Percentiles rank a stretch among this genome's conserved stretches.
These are phyloP conservation scores for Haplotaxodon microlepis DNA, from an alignment of 2,113 vertebrate species.

Conservation along the genomic window DNA sequence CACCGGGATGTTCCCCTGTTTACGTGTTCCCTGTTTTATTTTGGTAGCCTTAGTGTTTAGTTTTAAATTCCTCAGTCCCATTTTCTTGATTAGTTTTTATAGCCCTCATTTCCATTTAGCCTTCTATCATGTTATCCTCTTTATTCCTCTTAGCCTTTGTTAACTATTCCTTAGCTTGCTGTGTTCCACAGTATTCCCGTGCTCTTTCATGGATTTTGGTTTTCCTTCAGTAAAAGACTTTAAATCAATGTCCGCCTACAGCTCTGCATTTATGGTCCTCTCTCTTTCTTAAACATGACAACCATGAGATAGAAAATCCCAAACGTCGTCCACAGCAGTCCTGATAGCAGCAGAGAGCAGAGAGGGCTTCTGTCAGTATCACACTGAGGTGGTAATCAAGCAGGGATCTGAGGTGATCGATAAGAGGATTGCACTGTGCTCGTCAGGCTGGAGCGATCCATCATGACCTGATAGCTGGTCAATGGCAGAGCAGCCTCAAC, in stretches of 20 bases:
- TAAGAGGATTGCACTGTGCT: constrained; percentile 1
- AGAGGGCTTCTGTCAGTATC: constrained; percentile 5
- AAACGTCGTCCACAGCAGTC: background rate
- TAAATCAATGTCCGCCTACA: background rate
- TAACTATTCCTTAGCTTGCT: background rate
- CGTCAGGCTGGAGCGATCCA: constrained; percentile 18
- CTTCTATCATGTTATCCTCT: background rate
- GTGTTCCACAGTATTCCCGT: background rate
- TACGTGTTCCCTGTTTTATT: background rate
- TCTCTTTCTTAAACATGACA: background rate
- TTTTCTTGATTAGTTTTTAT: background rate
- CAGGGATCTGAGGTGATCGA: constrained; percentile 10
- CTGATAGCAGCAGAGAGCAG: constrained; percentile 3
- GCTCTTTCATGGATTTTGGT: background rate
- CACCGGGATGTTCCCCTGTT: background rate
- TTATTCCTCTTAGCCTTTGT: background rate
- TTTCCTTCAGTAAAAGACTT: background rate
- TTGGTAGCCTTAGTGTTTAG: background rate
- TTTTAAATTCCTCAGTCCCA: background rate
- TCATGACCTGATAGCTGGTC: constrained; percentile 20
- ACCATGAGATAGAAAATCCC: background rate
- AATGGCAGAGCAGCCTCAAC: background rate
- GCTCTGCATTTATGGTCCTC: background rate
- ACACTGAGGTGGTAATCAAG: constrained; percentile 14
- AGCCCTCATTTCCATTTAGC: background rate